These are phyloP conservation scores for Pantelozetes paolii DNA, from an alignment of 2,888 invertebrate genomes.

Conservation along the genomic window DNA sequence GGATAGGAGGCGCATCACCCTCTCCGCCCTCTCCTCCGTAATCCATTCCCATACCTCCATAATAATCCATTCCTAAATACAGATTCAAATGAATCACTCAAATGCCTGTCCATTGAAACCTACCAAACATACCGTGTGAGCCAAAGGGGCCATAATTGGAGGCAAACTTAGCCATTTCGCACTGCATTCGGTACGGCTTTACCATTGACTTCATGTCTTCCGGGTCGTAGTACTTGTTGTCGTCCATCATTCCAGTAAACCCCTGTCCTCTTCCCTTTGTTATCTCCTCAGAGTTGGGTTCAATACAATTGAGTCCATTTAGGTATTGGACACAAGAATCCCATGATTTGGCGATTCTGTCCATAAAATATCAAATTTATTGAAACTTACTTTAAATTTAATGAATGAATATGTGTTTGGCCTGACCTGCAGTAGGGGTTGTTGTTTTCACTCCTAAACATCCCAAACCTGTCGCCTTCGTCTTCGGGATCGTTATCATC, in stretches of 20 bases:
- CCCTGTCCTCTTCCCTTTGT: neutral
- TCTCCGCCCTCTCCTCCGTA: neutral
- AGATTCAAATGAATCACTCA: no score
- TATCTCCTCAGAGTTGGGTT: constrained; percentile 15
- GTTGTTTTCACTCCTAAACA: constrained; percentile 12
- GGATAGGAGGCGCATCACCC: neutral
- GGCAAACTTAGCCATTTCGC: constrained; percentile 32
- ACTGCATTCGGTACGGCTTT: constrained; percentile 15
- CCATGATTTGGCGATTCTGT: constrained; percentile 35
- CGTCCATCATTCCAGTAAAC: neutral
- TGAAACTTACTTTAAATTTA: no score
- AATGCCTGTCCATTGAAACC: neutral
- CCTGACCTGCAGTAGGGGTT: constrained; percentile 30
- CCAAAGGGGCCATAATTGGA: constrained; percentile 26
- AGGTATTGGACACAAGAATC: constrained; percentile 34
- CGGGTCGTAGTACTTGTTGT: constrained; percentile 9
- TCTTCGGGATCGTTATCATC: constrained; percentile 16
- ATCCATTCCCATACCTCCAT: constrained; percentile 20
- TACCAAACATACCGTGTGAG: neutral
- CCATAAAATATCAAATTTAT: neutral
- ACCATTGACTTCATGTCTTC: constrained; percentile 30
- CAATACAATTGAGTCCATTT: constrained; percentile 32
- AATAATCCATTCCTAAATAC: constrained; percentile 32
- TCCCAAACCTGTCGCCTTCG: neutral
- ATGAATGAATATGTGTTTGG: no score